Evolutionary conservation across 2,797 vertebrate species (phyloP).

Genomic region (Trachops cirrhosus): DNA sequence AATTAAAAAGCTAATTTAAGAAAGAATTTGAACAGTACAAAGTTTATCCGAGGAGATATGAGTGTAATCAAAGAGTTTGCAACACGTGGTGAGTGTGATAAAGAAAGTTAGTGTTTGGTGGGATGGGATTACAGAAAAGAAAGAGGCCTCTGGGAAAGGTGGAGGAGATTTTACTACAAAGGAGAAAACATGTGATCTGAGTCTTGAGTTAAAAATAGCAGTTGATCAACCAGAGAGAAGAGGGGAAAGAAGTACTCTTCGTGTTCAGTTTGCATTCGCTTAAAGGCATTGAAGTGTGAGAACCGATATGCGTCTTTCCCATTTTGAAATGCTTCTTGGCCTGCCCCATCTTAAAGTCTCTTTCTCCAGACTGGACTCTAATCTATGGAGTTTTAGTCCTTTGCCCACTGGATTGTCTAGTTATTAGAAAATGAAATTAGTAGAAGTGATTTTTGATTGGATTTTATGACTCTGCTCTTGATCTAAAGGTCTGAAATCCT

Average conservation of each 20-base stretch:
- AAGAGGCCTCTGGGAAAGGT: neutral
- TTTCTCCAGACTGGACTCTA: neutral
- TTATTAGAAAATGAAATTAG: neutral
- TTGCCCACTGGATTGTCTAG: neutral
- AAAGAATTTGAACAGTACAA: neutral
- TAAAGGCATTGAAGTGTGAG: neutral
- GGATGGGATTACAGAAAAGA: neutral
- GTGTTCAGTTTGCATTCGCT: neutral
- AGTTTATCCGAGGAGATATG: neutral
- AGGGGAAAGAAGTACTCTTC: neutral
- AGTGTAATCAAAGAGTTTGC: neutral
- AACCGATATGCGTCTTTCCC: neutral
- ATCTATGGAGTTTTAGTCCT: neutral
- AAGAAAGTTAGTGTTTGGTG: neutral
- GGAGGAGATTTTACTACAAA: neutral
- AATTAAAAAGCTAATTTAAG: neutral
- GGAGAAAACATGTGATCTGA: neutral
- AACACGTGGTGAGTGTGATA: neutral
- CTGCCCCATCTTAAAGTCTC: neutral
- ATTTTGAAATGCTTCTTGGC: neutral
- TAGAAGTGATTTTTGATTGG: neutral
- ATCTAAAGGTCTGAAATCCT: constrained; percentile 4
- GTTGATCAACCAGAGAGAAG: neutral
- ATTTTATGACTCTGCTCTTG: constrained; percentile 1
- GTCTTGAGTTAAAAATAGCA: neutral